phyloP scores from a whole-genome alignment of 1,140 invertebrate genomes.

The Phthorimaea operculella region DNA sequence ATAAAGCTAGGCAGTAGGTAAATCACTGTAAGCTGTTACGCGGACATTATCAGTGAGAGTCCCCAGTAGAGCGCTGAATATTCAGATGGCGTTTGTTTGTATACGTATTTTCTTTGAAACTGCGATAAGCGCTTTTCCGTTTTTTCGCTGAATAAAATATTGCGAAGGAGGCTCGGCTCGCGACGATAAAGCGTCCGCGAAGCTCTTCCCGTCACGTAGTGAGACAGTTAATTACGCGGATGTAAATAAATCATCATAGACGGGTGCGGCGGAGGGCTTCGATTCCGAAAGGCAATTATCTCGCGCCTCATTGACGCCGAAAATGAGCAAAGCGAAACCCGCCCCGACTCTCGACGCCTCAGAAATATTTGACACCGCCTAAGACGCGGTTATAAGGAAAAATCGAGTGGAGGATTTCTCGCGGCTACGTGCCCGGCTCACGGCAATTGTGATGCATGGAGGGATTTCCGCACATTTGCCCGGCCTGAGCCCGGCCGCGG shows the following conservation, averaged over 20 bases:
- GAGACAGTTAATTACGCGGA: slow-evolving; percentile 66
- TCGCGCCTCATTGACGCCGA: slow-evolving; percentile 59
- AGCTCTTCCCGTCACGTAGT: slow-evolving; percentile 63
- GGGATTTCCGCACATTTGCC: slow-evolving; percentile 38
- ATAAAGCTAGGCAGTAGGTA: slow-evolving; percentile 33
- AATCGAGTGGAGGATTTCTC: slow-evolving; percentile 44
- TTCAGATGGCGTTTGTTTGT: slow-evolving; percentile 56
- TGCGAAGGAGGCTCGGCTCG: slow-evolving; percentile 37
- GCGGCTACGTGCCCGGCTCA: slow-evolving; percentile 35
- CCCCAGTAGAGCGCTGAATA: slow-evolving; percentile 43
- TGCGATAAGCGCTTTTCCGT: slow-evolving; percentile 47
- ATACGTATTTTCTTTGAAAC: slow-evolving; percentile 54
- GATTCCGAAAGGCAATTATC: slow-evolving; percentile 61
- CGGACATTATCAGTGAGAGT: slow-evolving; percentile 47
- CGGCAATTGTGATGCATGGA: slow-evolving; percentile 43
- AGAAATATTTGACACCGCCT: slow-evolving; percentile 42
- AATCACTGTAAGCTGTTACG: slow-evolving; percentile 34
- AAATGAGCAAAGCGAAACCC: slow-evolving; percentile 43
- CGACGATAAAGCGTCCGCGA: slow-evolving; percentile 54
- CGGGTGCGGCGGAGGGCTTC: slow-evolving; percentile 52
- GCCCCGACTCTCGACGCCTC: slow-evolving; percentile 21
- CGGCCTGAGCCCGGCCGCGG: slow-evolving; percentile 31
- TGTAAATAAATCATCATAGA: slow-evolving; percentile 67
- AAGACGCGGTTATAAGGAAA: slow-evolving; percentile 42
- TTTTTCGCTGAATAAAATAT: slow-evolving; percentile 58